Base-by-base conservation (phyloP, 53 echinoderm and acorn worm species). In the Hippasteria phrygiana region DNA sequence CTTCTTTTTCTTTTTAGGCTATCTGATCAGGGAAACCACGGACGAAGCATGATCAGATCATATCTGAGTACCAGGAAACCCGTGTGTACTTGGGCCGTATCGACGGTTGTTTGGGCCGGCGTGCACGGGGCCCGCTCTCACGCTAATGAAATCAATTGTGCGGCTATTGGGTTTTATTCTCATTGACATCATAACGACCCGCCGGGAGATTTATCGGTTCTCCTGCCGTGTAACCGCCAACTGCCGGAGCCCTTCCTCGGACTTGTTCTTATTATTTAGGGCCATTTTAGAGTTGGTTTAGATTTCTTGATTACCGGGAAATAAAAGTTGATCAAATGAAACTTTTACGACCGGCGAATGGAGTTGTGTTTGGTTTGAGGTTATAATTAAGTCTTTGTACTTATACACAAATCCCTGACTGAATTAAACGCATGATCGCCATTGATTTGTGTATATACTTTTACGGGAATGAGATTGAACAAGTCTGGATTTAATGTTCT, bases 131-230 rank as follows among this genome's bases (percentile, higher is more conserved):
- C n/a, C 55, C 36, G 85, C 85, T 85, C 50, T 75, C 85, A 9
- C 71, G 45, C 71, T 85, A 85, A 85, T 85, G 85, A 85, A 85
- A 70, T 71, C 85, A 85, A 85, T 71, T 85, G 85, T 3, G 71
- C 12, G 70, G 20, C 85, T 35, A 85, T 85, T 71, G 53, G 50
- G 85, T 69, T 70, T 69, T 71, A 85, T 71, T 45, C 53, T 31
- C 51, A 43, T 64, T 48, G 69, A 83, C 83, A 50, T 83, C 31
- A 41, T 43, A 80, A 66, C 70, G 48, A 83, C 67, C 37, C 33
- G 33, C 32, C 43, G 22, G 70, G 53, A 85, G 70, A 85, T 85
- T 85, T 85, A 85, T 71, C 36, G 71, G 18, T 37, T 54, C 38
- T 38, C 55, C n/a, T 56, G 35, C 85, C 51, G 53, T 71, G 37